A percentile compares a stretch with the other conserved stretches of the same genome.
These are phyloP conservation scores for Eidolon helvum DNA, from an alignment of 2,113 vertebrate species.

Conservation along the genomic window DNA sequence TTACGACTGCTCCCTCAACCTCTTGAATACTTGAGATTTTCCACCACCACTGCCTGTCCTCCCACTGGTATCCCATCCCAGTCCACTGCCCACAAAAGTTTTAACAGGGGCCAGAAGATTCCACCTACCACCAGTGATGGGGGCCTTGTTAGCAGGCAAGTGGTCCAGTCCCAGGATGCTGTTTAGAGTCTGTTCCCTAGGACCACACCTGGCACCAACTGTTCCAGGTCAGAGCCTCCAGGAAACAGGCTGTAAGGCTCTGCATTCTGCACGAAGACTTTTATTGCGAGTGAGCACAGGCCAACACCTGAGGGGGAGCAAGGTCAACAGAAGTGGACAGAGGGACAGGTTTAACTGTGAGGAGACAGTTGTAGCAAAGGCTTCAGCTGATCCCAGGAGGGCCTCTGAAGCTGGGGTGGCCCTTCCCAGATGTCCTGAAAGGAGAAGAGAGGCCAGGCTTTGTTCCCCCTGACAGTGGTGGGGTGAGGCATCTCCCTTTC, in stretches of 20 bases:
- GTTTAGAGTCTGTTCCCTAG: neutral
- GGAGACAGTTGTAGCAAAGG: neutral
- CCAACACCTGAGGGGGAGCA: neutral
- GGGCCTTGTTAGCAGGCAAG: neutral
- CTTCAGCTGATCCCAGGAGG: neutral
- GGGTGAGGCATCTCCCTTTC: neutral
- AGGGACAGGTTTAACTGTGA: no score
- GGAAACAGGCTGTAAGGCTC: neutral
- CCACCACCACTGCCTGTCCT: neutral
- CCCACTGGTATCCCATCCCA: neutral
- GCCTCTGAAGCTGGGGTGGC: neutral
- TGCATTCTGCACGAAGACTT: neutral
- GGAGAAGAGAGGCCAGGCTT: neutral
- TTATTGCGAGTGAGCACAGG: no score
- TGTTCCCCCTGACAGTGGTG: neutral
- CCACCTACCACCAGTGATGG: neutral
- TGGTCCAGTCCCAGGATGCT: neutral
- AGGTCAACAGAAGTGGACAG: neutral
- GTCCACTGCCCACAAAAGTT: no score
- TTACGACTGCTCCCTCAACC: no score
- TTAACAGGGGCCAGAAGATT: neutral
- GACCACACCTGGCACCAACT: neutral
- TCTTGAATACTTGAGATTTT: no score
- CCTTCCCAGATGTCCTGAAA: neutral
- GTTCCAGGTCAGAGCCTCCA: neutral